Evolutionary conservation across 2,113 vertebrate species (phyloP), one percentile per base, ranked within the genome.

Genomic region (Mirounga angustirostris): DNA sequence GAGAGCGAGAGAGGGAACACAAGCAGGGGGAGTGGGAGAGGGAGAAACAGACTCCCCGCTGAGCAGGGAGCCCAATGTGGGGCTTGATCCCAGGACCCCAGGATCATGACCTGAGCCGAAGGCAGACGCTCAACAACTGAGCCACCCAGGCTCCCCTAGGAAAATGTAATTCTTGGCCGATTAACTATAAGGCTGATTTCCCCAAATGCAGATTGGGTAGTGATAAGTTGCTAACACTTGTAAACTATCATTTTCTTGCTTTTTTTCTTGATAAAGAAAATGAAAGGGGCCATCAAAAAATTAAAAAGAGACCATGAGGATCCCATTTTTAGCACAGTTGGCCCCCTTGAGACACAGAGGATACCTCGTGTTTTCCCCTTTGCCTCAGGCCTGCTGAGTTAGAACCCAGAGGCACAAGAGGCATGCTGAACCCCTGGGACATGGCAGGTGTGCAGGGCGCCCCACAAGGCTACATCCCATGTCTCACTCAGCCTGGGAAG

Each of bases 361-460:
- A 63, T 7, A 24, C 28, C 1, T 24, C 22, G 40, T 5, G 14
- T 33, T 76, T 76, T 30, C n/a, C 21, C 5, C 40, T 46, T 40
- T 21, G 14, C 52, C 56, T 52, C 14, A 1, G 15, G 43, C 36
- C 33, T 46, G 13, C 54, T 13, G 46, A 88, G 26, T 46, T 73
- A 21, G 30, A n/a, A n/a, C 33, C 4, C 59, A 7, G 88, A 40
- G 65, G 24, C 50, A 19, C 4, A 0, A n/a, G 43, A 89, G 46
- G 74, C 14, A 3, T 1, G 0, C 46, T 12, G 54, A 18, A 2
- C 40, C 52, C 78, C 84, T 11, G 2, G 56, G 40, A 50, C 26
- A 1, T 4, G 3, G 6, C 0, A 4, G 43, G 40, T 0, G 3
- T 15, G 9, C 8, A 10, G 78, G 69, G 40, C 7, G 1, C 33